Base-by-base conservation (phyloP, 2,888 invertebrate species). In the Callyntrura sp. region DNA sequence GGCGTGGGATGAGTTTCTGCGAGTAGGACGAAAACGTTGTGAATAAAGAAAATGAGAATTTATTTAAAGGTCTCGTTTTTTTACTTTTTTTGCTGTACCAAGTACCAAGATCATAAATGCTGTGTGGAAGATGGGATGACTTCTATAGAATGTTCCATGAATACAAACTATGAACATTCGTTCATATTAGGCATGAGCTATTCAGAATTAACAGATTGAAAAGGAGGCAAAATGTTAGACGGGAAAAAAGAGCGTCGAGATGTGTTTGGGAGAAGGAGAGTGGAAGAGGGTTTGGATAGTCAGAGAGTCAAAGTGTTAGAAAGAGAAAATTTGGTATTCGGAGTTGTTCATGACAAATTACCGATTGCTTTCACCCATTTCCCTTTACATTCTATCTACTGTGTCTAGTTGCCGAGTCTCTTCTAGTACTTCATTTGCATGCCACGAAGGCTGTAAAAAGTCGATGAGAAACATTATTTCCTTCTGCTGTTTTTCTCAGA, bases 311-410 rank as follows among this genome's bases (percentile, higher is more conserved):
- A 88, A 83, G 83, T 83, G 83, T 51, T 62, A 76, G 83, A 45
- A 70, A 76, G 81, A 87, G 82, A 82, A 83, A 88, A 88, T 88
- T 88, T 88, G 88, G 88, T 88, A 88, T 88, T 88, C 88, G 76
- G 82, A 83, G 88, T 88, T 83, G 88, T 88, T 88, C 88, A 88
- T 88, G 88, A 88, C 88, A 88, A 88, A 88, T 88, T 88, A 88
- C 88, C 88, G 83, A 88, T 88, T 83, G 88, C 88, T 88, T 88
- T 88, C 88, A 88, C 88, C 88, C 88, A 70, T 81, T 88, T 88
- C 57, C 88, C 55, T 48, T 48, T 60, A 35, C 88, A 68, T 82
- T 76, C 62, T 70, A 51, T 35, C 68, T 82, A 62, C 83, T 25
- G 23, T 76, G 51, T 85, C 70, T 51, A 17, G 62, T 65, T 65